phyloP scores from a whole-genome alignment of 2,888 invertebrate species.

The Dasysyrphus albostriatus region DNA sequence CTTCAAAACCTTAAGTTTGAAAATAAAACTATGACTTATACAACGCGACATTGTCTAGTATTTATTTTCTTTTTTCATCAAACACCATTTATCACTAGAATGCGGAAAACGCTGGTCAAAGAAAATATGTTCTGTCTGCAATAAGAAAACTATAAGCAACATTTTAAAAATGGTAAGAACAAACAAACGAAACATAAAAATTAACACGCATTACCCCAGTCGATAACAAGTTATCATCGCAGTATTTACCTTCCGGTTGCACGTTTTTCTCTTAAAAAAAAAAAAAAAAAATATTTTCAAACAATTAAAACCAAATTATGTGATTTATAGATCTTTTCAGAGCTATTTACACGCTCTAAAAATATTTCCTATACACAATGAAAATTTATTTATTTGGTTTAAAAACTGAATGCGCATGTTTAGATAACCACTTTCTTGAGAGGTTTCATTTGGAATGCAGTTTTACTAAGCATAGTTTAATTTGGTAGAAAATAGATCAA shows the following conservation, averaged over 20 bases:
- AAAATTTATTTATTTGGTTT: constrained; percentile 12
- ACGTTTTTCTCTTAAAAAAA: neutral
- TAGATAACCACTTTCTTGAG: neutral
- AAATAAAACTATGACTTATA: neutral
- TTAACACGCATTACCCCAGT: constrained; percentile 37
- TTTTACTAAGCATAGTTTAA: neutral
- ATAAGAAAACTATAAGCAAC: constrained; percentile 1
- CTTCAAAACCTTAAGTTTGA: neutral
- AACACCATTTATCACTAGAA: constrained; percentile 42
- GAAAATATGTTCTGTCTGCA: constrained; percentile 2
- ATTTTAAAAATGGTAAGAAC: neutral
- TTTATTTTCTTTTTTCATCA: neutral
- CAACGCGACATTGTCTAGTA: neutral
- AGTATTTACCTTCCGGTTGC: neutral
- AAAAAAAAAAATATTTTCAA: constrained; percentile 7
- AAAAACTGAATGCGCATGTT: neutral
- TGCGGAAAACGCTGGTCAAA: constrained; percentile 59
- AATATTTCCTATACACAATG: constrained; percentile 2
- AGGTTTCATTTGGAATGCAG: constrained; percentile 10
- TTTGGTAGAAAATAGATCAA: neutral
- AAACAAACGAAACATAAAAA: constrained; percentile 25
- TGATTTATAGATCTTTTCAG: constrained; percentile 50
- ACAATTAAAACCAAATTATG: constrained; percentile 69
- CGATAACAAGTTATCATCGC: constrained; percentile 39
- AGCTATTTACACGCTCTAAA: constrained; percentile 51